Conservation (phyloP, 1,140 invertebrate species). For the Archegozetes longisetosus region DNA sequence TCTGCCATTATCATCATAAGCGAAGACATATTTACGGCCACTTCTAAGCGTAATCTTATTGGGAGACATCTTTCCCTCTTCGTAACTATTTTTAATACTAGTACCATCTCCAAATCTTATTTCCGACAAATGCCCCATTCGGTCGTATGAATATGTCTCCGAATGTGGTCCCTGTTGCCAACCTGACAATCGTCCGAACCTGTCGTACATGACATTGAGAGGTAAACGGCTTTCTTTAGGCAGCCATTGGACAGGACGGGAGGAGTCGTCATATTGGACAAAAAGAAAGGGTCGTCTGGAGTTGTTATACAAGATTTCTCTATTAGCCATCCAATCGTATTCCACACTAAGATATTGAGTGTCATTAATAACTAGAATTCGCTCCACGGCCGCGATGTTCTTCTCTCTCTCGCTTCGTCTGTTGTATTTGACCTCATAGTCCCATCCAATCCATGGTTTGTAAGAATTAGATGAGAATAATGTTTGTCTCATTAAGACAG, state of each 20-base stretch:
- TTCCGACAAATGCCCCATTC: constrained; percentile 63
- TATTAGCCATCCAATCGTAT: constrained; percentile 73
- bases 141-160: constrained; percentile 71
- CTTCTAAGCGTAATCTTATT: constrained; percentile 77
- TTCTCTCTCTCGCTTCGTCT: constrained; percentile 23
- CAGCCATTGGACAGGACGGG: constrained; percentile 70
- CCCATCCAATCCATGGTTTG: background rate
- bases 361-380: constrained; percentile 53
- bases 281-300: constrained; percentile 41
- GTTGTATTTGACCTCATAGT: constrained; percentile 40
- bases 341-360: constrained; percentile 78
- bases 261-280: constrained; percentile 78
- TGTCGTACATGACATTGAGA: constrained; percentile 79
- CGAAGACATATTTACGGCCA: constrained; percentile 75
- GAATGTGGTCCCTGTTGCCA: constrained; percentile 83
- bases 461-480: constrained; percentile 1
- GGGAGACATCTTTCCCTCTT: constrained; percentile 31
- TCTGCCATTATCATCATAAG: constrained; percentile 80
- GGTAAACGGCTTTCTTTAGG: constrained; percentile 49
- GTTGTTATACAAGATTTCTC: constrained; percentile 50
- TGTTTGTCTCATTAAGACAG: constrained; percentile 67
- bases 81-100: constrained; percentile 63
- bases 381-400: constrained; percentile 20
- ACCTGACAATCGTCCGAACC: constrained; percentile 66
- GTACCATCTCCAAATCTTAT: constrained; percentile 74